A percentile compares a stretch with the other conserved stretches of the same genome.
Conservation (phyloP, 2,113 vertebrate species). For the Ascaphus truei region DNA sequence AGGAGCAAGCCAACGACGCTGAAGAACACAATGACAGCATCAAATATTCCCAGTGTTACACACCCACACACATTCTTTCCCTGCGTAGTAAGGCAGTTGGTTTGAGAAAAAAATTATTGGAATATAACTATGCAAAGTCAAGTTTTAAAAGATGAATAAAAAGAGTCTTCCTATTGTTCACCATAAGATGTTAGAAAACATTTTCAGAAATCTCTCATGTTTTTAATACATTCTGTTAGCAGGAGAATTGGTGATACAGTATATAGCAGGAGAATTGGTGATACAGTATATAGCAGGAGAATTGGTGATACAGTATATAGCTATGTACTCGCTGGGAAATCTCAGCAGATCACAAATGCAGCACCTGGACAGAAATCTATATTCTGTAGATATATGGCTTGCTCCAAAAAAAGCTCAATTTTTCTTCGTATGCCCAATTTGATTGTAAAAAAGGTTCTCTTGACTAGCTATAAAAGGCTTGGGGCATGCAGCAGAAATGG, state of each 20-base stretch:
- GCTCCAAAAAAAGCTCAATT: conserved; percentile 26
- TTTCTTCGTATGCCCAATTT: not conserved
- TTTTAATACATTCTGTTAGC: conserved; percentile 17
- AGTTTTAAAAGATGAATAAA: not conserved
- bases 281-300: no score
- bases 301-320: not conserved
- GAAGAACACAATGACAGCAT: conserved; percentile 16
- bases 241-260: no score
- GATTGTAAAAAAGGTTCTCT: not conserved
- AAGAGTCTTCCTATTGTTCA: not conserved
- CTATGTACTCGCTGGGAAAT: not conserved
- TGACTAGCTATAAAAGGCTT: not conserved
- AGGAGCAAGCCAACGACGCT: conserved; percentile 28
- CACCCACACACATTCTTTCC: not conserved
- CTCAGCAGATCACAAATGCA: not conserved
- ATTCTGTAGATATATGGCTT: conserved; percentile 38
- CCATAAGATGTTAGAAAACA: not conserved
- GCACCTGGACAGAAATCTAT: conserved; percentile 20
- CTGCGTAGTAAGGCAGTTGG: conserved; percentile 29
- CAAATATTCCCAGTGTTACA: not conserved
- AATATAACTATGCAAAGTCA: not conserved
- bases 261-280: no score
- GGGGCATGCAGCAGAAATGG: not conserved
- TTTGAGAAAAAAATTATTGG: not conserved
- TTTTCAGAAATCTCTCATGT: no score